Evolutionary conservation across 2,888 invertebrate genomes (phyloP).

Genomic region (Lasioglossum oenotherae): DNA sequence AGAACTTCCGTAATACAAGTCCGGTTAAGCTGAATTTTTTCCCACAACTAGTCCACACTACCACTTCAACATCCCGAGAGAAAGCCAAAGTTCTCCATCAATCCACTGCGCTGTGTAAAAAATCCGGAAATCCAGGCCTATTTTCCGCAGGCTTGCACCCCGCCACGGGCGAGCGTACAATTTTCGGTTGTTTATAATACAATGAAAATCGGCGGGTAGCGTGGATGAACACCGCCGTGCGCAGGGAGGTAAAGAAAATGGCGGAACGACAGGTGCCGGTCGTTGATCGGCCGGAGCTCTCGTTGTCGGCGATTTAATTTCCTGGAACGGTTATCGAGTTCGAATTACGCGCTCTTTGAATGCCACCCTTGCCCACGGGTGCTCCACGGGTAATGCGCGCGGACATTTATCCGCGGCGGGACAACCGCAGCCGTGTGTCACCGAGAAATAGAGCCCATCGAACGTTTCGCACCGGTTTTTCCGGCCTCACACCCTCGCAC

Average conservation of each 20-base stretch:
- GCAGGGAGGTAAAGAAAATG: not conserved
- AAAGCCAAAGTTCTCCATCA: no score
- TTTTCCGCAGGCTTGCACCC: not conserved
- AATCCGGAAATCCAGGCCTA: not conserved
- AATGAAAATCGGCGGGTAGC: not conserved
- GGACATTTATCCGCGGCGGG: not conserved
- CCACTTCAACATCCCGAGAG: not conserved
- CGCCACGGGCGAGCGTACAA: not conserved
- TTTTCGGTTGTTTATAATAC: not conserved
- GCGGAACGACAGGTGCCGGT: not conserved
- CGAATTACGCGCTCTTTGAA: slow-evolving; percentile 11
- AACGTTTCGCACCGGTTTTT: not conserved
- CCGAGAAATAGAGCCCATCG: not conserved
- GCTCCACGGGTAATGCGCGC: not conserved
- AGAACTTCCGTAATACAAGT: not conserved
- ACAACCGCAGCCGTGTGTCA: not conserved
- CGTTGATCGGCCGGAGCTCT: not conserved
- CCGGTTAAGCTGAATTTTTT: not conserved
- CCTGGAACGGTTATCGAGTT: not conserved
- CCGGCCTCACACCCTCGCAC: not conserved
- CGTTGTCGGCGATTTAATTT: not conserved
- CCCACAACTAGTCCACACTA: not conserved
- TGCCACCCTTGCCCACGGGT: not conserved
- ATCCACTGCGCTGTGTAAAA: not conserved
- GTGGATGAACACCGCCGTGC: not conserved